Conservation (phyloP, 2,113 vertebrate genomes). For the Zootoca vivipara region DNA sequence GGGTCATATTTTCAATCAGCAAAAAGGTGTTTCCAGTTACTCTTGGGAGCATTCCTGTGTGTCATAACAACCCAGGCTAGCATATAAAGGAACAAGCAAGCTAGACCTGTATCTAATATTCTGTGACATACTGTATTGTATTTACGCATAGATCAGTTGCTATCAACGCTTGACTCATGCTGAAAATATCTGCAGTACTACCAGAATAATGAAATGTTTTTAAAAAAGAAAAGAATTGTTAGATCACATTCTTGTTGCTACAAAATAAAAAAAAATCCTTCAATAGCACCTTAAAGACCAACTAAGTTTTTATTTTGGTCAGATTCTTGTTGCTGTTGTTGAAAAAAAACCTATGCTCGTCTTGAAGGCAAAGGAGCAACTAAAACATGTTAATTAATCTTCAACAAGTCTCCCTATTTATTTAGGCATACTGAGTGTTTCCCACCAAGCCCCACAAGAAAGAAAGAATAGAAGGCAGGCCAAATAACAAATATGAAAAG, state of each 20-base stretch:
- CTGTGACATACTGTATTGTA: too few relatives aligned
- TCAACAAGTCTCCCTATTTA: not conserved
- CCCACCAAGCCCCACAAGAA: not conserved
- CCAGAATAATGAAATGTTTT: not conserved
- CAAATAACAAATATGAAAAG: too few relatives aligned
- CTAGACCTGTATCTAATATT: not conserved
- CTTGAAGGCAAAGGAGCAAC: not conserved
- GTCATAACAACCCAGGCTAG: not conserved
- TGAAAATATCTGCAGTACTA: not conserved
- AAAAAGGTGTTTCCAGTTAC: not conserved
- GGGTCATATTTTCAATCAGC: not conserved
- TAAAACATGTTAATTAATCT: not conserved
- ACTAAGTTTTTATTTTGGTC: too few relatives aligned
- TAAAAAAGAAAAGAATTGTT: not conserved
- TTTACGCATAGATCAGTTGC: not conserved
- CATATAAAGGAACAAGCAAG: not conserved
- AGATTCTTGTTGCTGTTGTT: not conserved
- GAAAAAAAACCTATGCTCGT: not conserved
- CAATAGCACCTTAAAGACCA: too few relatives aligned
- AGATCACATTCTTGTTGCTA: not conserved
- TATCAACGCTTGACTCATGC: not conserved
- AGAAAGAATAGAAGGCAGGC: not conserved
- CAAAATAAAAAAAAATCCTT: too few relatives aligned
- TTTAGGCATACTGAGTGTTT: not conserved
- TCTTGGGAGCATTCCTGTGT: not conserved